Percentiles rank a stretch among this genome's conserved stretches.
Conservation (phyloP, 2,888 invertebrate genomes). For the Camponotus fellah region DNA sequence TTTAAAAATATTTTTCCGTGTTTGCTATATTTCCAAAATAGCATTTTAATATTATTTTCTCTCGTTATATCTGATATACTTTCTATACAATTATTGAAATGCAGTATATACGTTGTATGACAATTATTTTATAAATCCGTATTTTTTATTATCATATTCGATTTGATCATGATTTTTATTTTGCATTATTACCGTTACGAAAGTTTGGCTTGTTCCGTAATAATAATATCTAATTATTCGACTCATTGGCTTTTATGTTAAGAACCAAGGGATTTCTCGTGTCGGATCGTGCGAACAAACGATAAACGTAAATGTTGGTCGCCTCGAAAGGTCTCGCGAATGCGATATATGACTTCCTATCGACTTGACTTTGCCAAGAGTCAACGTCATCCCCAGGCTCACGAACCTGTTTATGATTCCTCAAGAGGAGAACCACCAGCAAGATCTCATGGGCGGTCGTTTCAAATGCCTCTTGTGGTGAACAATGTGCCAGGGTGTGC, state of each 20-base stretch:
- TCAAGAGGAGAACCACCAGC: slow-evolving; percentile 43
- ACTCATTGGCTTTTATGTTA: background rate
- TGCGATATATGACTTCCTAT: slow-evolving; percentile 75
- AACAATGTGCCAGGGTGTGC: slow-evolving; percentile 81
- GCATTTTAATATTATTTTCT: too few species aligned
- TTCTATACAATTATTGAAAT: too few species aligned
- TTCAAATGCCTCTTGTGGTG: slow-evolving; percentile 67
- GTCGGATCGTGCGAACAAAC: slow-evolving; percentile 51
- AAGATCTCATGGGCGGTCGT: slow-evolving; percentile 66
- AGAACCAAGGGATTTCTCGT: background rate
- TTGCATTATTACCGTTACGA: background rate
- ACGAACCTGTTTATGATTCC: slow-evolving; percentile 49
- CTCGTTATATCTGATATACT: too few species aligned
- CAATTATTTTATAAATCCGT: too few species aligned
- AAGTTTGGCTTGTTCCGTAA: background rate
- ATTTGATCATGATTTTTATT: background rate
- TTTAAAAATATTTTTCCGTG: too few species aligned
- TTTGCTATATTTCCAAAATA: too few species aligned
- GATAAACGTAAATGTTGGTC: slow-evolving; percentile 38
- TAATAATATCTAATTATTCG: slow-evolving; percentile 10
- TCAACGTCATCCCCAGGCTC: slow-evolving; percentile 47
- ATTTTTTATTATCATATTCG: background rate
- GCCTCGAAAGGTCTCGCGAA: slow-evolving; percentile 53
- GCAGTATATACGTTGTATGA: too few species aligned
- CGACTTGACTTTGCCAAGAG: slow-evolving; percentile 60